Evolutionary conservation across 2,888 invertebrate genomes (phyloP), one percentile per base, ranked within the genome.

Genomic region (Drosophila nr. fundita): DNA sequence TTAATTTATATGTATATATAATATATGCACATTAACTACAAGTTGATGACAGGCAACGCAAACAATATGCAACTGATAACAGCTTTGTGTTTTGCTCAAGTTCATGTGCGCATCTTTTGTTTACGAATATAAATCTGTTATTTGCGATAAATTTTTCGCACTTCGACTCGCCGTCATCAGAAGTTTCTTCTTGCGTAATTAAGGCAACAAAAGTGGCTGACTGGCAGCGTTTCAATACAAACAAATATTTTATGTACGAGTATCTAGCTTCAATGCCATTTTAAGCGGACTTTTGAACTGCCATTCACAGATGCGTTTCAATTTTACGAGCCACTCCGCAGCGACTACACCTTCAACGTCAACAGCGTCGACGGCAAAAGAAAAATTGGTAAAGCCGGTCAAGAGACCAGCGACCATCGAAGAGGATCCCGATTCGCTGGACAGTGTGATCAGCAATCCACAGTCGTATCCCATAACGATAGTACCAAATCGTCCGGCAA

Each of bases 381-480:
- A 84, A 0, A 76, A 78, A 57, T 71, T 79, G 2, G 55, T 76
- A 45, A 78, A 85, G 57, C 83, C 89, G 10, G 60, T 88, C 27
- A 84, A 82, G 21, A 87, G 91, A 32, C 91, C 91, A 40, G 72
- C 90, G 8, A 91, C 91, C n/a, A 91, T 93, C 24, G 93, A 93
- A 45, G 89, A 91, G 57, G 93, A 93, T 70, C 93, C 93, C 24
- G 92, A 93, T 55, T 93, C 93, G 3, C 75, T 93, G 70, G 93
- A 93, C 73, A 93, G 93, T 75, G 92, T 93, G 29, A 91, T 93
- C 55, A 91, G 92, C 53, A 92, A 93, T 89, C 93, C 93, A 4
- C 90, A 92, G 30, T 92, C 92, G 24, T 92, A 92, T 78, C 93
- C 93, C 34, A 93, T 93, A 32, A 93, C 93, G 34, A 91, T 93